phyloP scores from a whole-genome alignment of 1,140 invertebrate species.

The honey bee (Apis mellifera) region DNA sequence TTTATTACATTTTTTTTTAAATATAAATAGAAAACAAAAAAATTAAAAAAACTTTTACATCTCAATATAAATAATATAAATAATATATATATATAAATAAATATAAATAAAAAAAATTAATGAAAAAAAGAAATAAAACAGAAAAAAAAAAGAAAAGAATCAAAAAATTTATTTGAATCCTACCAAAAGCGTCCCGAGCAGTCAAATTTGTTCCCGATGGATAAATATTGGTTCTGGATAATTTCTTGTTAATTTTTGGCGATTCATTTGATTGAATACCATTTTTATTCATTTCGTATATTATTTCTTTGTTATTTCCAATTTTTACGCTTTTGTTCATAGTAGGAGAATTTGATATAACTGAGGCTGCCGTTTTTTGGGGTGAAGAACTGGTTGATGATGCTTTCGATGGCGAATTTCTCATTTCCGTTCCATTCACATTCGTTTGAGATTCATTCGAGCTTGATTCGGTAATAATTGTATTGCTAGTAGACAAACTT shows the following conservation, averaged over 20 bases:
- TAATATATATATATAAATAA: too few relatives aligned
- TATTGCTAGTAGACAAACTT: conserved; percentile 36
- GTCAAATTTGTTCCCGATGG: conserved; percentile 62
- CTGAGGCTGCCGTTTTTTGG: neutral
- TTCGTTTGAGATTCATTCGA: conserved; percentile 61
- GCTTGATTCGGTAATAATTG: conserved; percentile 42
- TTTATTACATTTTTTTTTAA: neutral
- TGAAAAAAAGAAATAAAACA: neutral
- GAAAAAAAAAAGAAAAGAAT: neutral
- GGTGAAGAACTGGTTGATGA: conserved; percentile 57
- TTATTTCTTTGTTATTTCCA: conserved; percentile 48
- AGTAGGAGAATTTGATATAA: conserved; percentile 1
- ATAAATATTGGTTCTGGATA: conserved; percentile 68
- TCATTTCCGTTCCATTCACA: conserved; percentile 57
- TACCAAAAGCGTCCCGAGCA: conserved; percentile 75
- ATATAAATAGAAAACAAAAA: neutral
- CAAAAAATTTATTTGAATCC: conserved; percentile 7
- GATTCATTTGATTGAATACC: conserved; percentile 49
- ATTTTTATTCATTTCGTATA: conserved; percentile 69
- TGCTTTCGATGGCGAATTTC: conserved; percentile 57
- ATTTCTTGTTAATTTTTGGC: conserved; percentile 58
- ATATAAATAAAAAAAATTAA: conserved; percentile 1
- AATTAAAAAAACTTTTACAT: neutral
- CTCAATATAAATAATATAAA: too few relatives aligned
- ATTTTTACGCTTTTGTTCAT: conserved; percentile 10